Evolutionary conservation across 2,888 invertebrate species (phyloP).

Genomic region (Platycheirus albimanus): DNA sequence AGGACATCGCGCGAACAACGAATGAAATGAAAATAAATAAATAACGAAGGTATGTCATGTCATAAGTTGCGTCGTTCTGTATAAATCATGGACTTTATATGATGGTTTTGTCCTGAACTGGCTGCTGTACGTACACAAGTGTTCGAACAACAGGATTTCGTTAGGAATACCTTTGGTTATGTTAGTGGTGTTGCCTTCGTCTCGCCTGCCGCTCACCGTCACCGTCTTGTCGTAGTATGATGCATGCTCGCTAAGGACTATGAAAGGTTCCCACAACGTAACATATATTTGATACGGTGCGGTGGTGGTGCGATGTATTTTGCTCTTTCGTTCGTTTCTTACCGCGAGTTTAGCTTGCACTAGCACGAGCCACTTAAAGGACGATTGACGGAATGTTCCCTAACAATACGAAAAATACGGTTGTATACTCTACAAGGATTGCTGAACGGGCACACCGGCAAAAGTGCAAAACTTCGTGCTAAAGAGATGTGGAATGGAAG

Average conservation of each 20-base stretch:
- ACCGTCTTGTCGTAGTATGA: too few species aligned
- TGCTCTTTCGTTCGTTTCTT: slow-evolving; percentile 18
- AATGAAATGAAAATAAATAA: slow-evolving; percentile 74
- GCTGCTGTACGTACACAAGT: slow-evolving; percentile 6
- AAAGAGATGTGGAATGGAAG: slow-evolving; percentile 23
- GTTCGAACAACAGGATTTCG: slow-evolving; percentile 27
- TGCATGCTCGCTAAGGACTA: slow-evolving; percentile 28
- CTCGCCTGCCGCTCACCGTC: too few species aligned
- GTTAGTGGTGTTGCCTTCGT: not conserved
- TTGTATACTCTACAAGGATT: slow-evolving; percentile 21
- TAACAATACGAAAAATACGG: slow-evolving; percentile 16
- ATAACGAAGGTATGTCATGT: slow-evolving; percentile 67
- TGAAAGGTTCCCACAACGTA: slow-evolving; percentile 31
- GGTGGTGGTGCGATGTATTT: slow-evolving; percentile 5
- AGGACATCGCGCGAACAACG: slow-evolving; percentile 46
- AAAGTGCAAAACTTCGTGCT: slow-evolving; percentile 22
- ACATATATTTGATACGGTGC: slow-evolving; percentile 13
- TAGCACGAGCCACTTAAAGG: slow-evolving; percentile 45
- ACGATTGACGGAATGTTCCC: slow-evolving; percentile 56
- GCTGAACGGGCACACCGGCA: slow-evolving; percentile 1
- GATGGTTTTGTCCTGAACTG: slow-evolving; percentile 53
- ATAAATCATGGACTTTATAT: slow-evolving; percentile 69
- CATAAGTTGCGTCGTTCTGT: slow-evolving; percentile 67
- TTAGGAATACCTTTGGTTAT: slow-evolving; percentile 43
- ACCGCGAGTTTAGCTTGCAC: slow-evolving; percentile 10